These are phyloP conservation scores for Drosophila anceps DNA, from an alignment of 2,888 invertebrate genomes.

Conservation along the genomic window DNA sequence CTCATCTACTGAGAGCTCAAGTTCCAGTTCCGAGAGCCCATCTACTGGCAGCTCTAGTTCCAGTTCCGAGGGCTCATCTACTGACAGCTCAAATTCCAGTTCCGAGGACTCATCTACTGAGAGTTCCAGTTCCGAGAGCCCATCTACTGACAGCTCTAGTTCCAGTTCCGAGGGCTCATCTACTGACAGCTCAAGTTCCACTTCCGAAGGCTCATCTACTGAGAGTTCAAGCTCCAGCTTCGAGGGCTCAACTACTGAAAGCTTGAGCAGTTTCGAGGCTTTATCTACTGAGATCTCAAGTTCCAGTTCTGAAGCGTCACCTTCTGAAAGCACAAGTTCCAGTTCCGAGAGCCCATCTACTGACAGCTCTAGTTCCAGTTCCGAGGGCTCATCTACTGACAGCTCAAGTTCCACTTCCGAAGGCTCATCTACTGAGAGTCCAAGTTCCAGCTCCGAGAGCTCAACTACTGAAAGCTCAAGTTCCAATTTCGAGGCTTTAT, in stretches of 20 bases:
- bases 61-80: not conserved
- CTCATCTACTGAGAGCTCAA: slow-evolving; percentile 8
- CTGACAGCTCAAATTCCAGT: not conserved
- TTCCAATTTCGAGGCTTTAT: not conserved
- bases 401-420: not conserved
- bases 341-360: not conserved
- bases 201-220: not conserved
- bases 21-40: not conserved
- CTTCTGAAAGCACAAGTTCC: not conserved
- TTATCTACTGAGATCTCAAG: not conserved
- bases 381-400: not conserved
- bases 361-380: not conserved
- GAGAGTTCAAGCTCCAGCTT: not conserved
- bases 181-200: not conserved
- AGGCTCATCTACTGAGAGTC: not conserved
- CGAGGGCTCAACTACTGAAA: not conserved
- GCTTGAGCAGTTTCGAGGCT: not conserved
- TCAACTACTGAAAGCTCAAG: not conserved
- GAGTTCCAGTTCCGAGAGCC: not conserved
- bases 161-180: not conserved
- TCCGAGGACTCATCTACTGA: not conserved
- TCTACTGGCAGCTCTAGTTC: not conserved
- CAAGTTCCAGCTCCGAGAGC: not conserved
- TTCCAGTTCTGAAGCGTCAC: not conserved
- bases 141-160: not conserved